Evolutionary conservation across 2,113 vertebrate genomes (phyloP).

Genomic region (Dromiciops gliroides): DNA sequence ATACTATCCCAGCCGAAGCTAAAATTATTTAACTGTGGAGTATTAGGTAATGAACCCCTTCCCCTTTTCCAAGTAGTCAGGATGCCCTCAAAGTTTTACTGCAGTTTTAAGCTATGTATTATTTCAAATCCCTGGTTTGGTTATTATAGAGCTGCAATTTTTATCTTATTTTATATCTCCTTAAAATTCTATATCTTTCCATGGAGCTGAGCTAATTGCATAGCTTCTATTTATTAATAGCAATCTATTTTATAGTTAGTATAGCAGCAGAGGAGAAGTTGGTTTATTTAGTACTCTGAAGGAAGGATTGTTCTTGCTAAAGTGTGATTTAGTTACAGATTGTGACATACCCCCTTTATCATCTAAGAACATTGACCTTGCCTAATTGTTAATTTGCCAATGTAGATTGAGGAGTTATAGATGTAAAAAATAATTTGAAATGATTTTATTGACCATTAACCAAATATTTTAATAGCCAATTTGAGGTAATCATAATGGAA

Average conservation of each 20-base stretch:
- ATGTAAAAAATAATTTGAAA: neutral
- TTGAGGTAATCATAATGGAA: constrained; percentile 28
- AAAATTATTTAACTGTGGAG: neutral
- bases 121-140: neutral
- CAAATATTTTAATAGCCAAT: neutral
- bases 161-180: constrained; percentile 2
- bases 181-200: neutral
- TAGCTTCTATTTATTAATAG: neutral
- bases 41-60: neutral
- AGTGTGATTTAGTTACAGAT: neutral
- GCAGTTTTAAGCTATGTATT: neutral
- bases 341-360: neutral
- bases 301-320: neutral
- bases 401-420: neutral
- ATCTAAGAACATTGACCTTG: constrained; percentile 18
- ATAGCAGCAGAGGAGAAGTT: neutral
- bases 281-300: neutral
- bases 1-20: neutral
- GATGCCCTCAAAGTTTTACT: neutral
- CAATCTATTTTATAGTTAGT: neutral
- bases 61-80: neutral
- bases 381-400: neutral
- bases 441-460: neutral
- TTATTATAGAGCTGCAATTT: constrained; percentile 5
- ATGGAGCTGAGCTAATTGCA: neutral